Percentiles rank a stretch among this genome's conserved stretches.
These are phyloP conservation scores for Dysmachus trigonus DNA, from an alignment of 2,888 invertebrate genomes.

Conservation along the genomic window DNA sequence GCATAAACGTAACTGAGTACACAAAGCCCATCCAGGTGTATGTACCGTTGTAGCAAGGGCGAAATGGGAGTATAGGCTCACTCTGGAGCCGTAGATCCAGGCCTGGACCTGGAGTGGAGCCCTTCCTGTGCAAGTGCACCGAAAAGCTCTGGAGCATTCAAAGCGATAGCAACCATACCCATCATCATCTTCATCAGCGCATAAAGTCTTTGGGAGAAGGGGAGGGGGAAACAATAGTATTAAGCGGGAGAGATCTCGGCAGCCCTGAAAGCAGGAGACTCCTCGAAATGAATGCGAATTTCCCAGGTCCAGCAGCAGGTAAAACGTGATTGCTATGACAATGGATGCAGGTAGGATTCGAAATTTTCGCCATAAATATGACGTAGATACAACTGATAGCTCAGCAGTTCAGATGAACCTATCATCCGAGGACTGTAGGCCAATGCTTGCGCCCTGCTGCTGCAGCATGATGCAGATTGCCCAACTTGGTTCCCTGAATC, in stretches of 20 bases:
- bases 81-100: background rate
- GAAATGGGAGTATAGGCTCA: background rate
- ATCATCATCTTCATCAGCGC: background rate
- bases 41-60: background rate
- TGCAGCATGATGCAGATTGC: too few relatives aligned
- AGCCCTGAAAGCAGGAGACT: background rate
- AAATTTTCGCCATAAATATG: conserved; percentile 11
- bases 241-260: background rate
- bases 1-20: background rate
- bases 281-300: background rate
- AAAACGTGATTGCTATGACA: background rate
- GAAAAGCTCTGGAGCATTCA: background rate
- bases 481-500: too few relatives aligned
- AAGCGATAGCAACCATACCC: background rate
- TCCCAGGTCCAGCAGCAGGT: background rate
- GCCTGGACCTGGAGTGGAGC: background rate
- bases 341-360: conserved; percentile 3
- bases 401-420: conserved; percentile 8
- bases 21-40: background rate
- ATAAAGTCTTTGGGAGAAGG: background rate
- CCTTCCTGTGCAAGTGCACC: background rate
- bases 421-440: background rate
- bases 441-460: background rate
- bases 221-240: background rate
- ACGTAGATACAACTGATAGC: background rate